Base-by-base conservation (phyloP, 2,797 vertebrate genomes). In the Acrocephalus scirpaceus region DNA sequence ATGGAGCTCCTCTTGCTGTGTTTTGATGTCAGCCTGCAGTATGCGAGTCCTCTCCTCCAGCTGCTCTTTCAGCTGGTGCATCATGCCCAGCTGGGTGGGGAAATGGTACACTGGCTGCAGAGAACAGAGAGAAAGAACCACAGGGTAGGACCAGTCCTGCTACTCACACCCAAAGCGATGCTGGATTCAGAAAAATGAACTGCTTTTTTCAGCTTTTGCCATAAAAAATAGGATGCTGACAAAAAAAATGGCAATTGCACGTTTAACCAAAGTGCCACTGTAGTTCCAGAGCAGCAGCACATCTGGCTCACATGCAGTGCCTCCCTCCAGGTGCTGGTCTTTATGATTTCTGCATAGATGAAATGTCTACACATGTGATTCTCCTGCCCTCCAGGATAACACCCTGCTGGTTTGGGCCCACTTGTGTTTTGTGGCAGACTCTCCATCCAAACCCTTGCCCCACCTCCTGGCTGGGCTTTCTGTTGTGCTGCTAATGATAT, bases 51-150 rank as follows among this genome's bases (percentile, higher is more conserved):
- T 97, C 85, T 99, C 98, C 92, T 98, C 98, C 97, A 99, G 98
- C 93, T 99, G 98, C 92, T 99, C 97, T 86, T 98, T 99, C 84
- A 99, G 98, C 93, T 98, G 98, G 94, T 98, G 98, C 98, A 99
- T 98, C 84, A 99, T 98, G 25, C 98, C 98, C 78, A 98, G 86
- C 92, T 99, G 98, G 50, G 98, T 97, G 5, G 98, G 98, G 91
- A 98, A 98, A 94, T 98, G 98, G 96, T 98, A 98, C 94, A 97
- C 93, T 8, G 98, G 95, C 90, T 98, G 93, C 10, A 29, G 79
- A 21, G 36, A 77, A 80, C 22, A 90, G 53, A 77, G 62, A 90
- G 67, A 7, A 58, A 36, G 44, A 40, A 57, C 30, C 40, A 38
- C 1, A 7, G 8, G 7, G n/a, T 57, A 32, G 65, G 47, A 74